Base-by-base conservation (phyloP, 2,113 vertebrate species). In the Sinocyclocheilus grahami region DNA sequence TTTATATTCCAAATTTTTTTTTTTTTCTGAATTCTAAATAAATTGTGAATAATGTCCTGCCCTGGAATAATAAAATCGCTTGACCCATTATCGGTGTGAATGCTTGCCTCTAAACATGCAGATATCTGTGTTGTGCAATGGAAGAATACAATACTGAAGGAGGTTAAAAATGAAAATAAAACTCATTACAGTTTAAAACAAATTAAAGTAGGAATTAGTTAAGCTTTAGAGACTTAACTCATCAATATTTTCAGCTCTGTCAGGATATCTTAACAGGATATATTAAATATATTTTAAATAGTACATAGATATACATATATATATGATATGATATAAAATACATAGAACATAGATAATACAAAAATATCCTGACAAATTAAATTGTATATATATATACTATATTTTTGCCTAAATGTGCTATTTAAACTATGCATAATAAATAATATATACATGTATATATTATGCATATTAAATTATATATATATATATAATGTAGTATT, bases 41-140 rank as follows among this genome's bases (percentile, higher is more conserved):
- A 62, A 16, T 24, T 27, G 81, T 69, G 27, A 37, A 83, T n/a
- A 69, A 72, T 83, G 30, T 39, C 11, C 48, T 83, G n/a, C 42
- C 42, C 48, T 83, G 10, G 11, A 83, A 72, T 71, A 83, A 83
- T 55, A 83, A 83, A 83, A 14, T 14, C 2, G 27, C 14, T 83
- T 72, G 63, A 58, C 81, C 81, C 65, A 7, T 39, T 37, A 37
- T 72, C 8, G 24, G 14, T 69, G 46, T 72, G 63, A 83, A 5
- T 71, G 22, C n/a, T 48, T 82, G 77, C 27, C 77, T 60, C 18
- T n/a, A 22, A 33, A 78, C 7, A 67, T 30, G 5, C 13, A 30
- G 13, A 6, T 30, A 14, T 67, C 1, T 67, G 24, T 30, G 11
- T 0, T 30, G 4, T 67, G 13, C 24, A 65, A 3, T 65, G 2